These are phyloP conservation scores for Carduelis carduelis DNA, from an alignment of 2,797 vertebrate genomes.

Conservation along the genomic window DNA sequence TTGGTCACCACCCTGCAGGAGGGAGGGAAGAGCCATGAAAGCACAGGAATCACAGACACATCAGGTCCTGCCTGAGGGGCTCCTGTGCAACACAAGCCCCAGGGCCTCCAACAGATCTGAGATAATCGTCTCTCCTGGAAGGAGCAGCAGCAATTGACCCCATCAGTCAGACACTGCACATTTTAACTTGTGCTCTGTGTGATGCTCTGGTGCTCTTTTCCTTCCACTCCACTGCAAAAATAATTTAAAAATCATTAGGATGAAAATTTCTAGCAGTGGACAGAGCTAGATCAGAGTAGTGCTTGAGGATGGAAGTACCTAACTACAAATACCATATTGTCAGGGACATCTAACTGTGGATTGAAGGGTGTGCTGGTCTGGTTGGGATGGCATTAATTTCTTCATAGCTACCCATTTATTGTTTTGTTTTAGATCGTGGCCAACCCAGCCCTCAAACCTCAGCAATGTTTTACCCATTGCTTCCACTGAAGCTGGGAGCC, in stretches of 20 bases:
- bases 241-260: background rate
- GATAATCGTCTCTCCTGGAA: background rate
- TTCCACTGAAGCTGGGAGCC: background rate
- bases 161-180: accelerated
- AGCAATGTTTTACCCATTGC: background rate
- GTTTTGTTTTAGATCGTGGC: background rate
- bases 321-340: accelerated
- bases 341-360: background rate
- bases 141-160: background rate
- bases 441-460: background rate
- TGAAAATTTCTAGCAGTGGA: background rate
- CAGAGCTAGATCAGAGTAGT: background rate
- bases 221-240: background rate
- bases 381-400: background rate
- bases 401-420: background rate
- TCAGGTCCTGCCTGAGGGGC: background rate
- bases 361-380: background rate
- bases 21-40: background rate
- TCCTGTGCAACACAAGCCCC: background rate
- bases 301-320: background rate
- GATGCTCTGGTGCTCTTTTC: background rate
- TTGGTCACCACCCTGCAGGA: constrained; percentile 84
- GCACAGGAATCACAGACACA: background rate
- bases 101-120: background rate
- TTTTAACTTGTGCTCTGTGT: background rate